phyloP scores from a whole-genome alignment of 1,140 invertebrate species.

The Sycophila sp. region DNA sequence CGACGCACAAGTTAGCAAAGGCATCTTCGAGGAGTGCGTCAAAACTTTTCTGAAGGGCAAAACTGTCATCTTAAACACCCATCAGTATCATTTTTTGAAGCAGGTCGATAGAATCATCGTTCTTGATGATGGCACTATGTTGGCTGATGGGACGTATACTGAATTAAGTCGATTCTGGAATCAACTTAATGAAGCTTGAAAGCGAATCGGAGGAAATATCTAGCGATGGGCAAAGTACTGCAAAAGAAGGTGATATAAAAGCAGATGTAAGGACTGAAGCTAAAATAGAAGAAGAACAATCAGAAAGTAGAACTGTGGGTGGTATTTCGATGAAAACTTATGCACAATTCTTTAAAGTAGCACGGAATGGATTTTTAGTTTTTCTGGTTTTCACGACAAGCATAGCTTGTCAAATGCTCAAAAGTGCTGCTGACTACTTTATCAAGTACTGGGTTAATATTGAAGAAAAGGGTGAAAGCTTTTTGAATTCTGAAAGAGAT shows the following conservation, averaged over 20 bases:
- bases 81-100: slow-evolving; percentile 83
- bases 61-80: slow-evolving; percentile 80
- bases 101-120: slow-evolving; percentile 73
- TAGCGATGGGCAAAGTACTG: slow-evolving; percentile 26
- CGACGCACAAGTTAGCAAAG: slow-evolving; percentile 78
- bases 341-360: slow-evolving; percentile 70
- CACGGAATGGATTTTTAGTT: slow-evolving; percentile 64
- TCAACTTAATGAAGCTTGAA: slow-evolving; percentile 69
- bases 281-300: slow-evolving; percentile 61
- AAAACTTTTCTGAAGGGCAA: slow-evolving; percentile 74
- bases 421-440: slow-evolving; percentile 74
- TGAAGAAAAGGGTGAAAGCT: slow-evolving; percentile 36
- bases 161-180: slow-evolving; percentile 70
- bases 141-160: slow-evolving; percentile 71
- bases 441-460: slow-evolving; percentile 70
- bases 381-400: slow-evolving; percentile 66
- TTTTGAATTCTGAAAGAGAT: not conserved
- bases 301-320: slow-evolving; percentile 67
- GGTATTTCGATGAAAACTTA: slow-evolving; percentile 69
- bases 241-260: not conserved
- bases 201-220: slow-evolving; percentile 15
- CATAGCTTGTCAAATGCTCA: slow-evolving; percentile 68
- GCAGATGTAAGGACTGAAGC: not conserved
- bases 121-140: slow-evolving; percentile 72
- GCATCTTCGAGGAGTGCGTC: slow-evolving; percentile 78